These are phyloP conservation scores for Rotaria sp. DNA, from an alignment of 2,888 invertebrate genomes.

Conservation along the genomic window DNA sequence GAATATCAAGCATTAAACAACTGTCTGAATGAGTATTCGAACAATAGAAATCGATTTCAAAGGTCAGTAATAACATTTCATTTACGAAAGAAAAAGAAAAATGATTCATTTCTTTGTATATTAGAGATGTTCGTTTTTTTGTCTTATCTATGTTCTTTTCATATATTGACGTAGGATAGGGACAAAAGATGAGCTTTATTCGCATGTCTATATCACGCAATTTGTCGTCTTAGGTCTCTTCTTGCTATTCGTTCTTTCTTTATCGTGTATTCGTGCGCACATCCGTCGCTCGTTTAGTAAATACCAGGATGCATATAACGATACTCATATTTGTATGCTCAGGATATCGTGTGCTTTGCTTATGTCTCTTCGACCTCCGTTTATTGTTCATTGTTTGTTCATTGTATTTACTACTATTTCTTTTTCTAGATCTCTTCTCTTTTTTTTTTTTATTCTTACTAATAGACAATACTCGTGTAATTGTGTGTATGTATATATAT, in stretches of 20 bases:
- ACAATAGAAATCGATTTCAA: not conserved
- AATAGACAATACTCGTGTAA: not conserved
- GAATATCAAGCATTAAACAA: not conserved
- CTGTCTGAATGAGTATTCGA: not conserved
- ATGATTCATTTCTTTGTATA: not conserved
- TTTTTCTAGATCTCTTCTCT: constrained; percentile 16
- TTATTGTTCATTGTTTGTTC: constrained; percentile 14
- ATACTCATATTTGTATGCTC: constrained; percentile 19
- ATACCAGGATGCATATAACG: constrained; percentile 6
- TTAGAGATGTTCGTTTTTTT: not conserved
- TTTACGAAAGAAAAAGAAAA: not conserved
- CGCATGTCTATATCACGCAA: constrained; percentile 14
- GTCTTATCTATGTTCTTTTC: not conserved
- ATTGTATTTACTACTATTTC: not conserved
- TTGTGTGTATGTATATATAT: not conserved
- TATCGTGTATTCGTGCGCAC: not conserved
- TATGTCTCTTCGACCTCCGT: not conserved
- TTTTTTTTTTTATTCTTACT: not conserved
- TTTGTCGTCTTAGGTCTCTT: not conserved
- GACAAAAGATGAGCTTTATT: constrained; percentile 13
- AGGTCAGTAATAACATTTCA: not conserved
- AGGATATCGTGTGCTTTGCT: constrained; percentile 2
- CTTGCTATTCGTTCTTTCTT: not conserved
- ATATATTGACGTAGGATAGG: constrained; percentile 11
- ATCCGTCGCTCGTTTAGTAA: constrained; percentile 22